Conservation (phyloP, 2,888 invertebrate species). For the Crocallis elinguaria region DNA sequence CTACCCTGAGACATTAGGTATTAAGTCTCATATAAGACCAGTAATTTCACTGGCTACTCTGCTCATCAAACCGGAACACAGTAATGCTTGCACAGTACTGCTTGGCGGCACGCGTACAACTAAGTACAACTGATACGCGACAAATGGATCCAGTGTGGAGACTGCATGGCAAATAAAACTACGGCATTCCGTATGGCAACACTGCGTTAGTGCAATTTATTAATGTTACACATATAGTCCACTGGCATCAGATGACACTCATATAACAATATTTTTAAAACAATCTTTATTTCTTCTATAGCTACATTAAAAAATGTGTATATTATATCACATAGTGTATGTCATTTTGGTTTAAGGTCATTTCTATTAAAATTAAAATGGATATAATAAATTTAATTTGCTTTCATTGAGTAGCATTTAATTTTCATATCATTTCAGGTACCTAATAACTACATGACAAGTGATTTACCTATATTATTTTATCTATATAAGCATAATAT, state of each 20-base stretch:
- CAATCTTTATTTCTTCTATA: conserved; percentile 55
- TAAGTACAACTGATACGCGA: no score
- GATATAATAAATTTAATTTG: conserved; percentile 39
- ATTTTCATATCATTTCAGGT: conserved; percentile 17
- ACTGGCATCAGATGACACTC: conserved; percentile 57
- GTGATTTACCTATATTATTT: conserved; percentile 1
- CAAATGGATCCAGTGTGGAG: no score
- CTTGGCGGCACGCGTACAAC: no score
- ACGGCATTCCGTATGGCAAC: conserved; percentile 59
- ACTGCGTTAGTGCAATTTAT: conserved; percentile 78
- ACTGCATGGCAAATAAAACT: conserved; percentile 61
- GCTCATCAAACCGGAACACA: no score
- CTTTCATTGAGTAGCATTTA: conserved; percentile 7
- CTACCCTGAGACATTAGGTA: no score
- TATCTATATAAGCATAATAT: conserved; percentile 6
- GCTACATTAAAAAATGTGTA: conserved; percentile 81
- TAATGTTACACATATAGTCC: conserved; percentile 40
- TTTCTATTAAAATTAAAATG: conserved; percentile 41
- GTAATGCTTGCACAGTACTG: no score
- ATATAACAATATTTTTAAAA: conserved; percentile 74
- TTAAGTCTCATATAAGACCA: no score
- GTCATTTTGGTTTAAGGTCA: conserved; percentile 45
- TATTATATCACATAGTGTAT: conserved; percentile 79
- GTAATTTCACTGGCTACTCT: no score
- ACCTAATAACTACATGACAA: conserved; percentile 22